These are phyloP conservation scores for Chloroclysta siterata DNA, from an alignment of 2,888 invertebrate species.

Conservation along the genomic window DNA sequence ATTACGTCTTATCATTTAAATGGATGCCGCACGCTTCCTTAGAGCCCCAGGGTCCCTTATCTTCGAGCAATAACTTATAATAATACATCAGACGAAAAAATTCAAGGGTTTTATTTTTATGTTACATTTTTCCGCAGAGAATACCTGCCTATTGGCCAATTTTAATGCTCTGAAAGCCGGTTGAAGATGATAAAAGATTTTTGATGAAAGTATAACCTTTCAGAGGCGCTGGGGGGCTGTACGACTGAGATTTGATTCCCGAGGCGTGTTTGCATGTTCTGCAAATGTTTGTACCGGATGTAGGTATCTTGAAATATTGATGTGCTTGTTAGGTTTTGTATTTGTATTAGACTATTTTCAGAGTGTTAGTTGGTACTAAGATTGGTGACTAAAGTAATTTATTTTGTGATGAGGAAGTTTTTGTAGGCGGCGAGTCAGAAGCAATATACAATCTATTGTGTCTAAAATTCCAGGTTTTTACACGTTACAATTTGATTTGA, in stretches of 20 bases:
- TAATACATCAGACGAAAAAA: constrained; percentile 30
- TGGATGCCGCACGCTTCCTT: constrained; percentile 30
- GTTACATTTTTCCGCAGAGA: constrained; percentile 15
- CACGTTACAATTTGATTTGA: no score
- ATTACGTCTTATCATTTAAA: constrained; percentile 36
- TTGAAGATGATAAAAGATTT: neutral
- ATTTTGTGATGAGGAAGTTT: no score
- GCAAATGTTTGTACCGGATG: neutral
- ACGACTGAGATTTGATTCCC: neutral
- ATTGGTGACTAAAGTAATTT: no score
- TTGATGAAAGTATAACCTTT: neutral
- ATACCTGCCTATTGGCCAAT: constrained; percentile 15
- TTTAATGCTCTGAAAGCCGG: constrained; percentile 10
- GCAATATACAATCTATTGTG: no score
- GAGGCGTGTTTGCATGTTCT: neutral
- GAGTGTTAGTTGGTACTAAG: no score
- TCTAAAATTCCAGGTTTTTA: no score
- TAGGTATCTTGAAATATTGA: no score
- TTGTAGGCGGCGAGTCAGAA: no score
- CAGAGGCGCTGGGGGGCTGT: neutral
- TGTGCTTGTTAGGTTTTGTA: no score
- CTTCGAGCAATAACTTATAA: constrained; percentile 33
- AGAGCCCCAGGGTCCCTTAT: constrained; percentile 32
- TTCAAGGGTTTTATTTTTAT: constrained; percentile 32
- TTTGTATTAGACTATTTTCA: no score